These are phyloP conservation scores for Chinchilla lanigera DNA, from an alignment of 2,113 vertebrate species.

Conservation along the genomic window DNA sequence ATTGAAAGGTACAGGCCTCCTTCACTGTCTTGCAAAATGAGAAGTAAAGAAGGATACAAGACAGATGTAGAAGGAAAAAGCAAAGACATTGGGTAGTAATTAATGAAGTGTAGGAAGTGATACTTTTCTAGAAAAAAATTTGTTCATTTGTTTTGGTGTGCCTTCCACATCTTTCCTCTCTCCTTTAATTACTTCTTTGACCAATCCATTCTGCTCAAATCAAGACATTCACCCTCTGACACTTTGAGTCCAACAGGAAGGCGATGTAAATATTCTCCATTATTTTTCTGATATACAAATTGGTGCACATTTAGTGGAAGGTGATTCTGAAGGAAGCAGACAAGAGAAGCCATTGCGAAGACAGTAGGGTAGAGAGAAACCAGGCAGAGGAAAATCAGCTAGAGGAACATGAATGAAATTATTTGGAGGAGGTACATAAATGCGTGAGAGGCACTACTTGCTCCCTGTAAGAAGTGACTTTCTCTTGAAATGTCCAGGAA, in stretches of 20 bases:
- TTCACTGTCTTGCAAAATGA: neutral
- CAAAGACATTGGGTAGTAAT: neutral
- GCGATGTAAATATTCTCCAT: neutral
- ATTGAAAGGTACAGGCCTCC: neutral
- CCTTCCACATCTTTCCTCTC: neutral
- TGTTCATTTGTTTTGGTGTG: neutral
- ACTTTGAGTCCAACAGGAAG: neutral
- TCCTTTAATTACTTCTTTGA: neutral
- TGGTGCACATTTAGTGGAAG: neutral
- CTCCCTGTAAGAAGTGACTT: neutral
- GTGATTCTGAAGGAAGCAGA: neutral
- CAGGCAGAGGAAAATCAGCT: neutral
- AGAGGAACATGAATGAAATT: neutral
- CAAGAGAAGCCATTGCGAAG: neutral
- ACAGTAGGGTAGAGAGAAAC: neutral
- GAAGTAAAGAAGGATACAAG: neutral
- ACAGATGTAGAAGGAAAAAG: neutral
- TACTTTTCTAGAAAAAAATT: neutral
- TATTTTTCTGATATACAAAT: neutral
- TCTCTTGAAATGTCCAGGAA: neutral
- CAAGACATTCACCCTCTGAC: neutral
- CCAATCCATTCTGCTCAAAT: neutral
- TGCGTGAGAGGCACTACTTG: neutral
- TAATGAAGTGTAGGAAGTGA: neutral
- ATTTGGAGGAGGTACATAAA: neutral